These are phyloP conservation scores for Brachionus rubens DNA, from an alignment of 1,140 invertebrate genomes.

Conservation along the genomic window DNA sequence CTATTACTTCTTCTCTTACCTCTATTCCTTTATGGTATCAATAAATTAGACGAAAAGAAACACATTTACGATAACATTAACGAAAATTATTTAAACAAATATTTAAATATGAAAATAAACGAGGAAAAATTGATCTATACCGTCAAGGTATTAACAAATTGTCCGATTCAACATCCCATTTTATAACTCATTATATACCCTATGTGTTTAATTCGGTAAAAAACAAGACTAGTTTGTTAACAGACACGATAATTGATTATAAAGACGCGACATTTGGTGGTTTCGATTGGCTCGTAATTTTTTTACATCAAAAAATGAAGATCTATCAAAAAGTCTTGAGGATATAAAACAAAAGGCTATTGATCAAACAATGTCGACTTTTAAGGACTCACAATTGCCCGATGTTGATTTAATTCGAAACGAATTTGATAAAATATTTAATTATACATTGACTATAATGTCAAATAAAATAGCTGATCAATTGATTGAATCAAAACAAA, in stretches of 20 bases:
- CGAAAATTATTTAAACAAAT: slow-evolving; percentile 13
- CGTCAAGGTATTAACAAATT: background rate
- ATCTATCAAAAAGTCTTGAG: background rate
- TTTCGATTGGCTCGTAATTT: background rate
- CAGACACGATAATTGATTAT: slow-evolving; percentile 15
- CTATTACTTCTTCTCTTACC: background rate
- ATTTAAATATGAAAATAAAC: background rate
- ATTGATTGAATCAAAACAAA: slow-evolving; percentile 13
- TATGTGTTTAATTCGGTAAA: background rate
- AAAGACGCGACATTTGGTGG: background rate
- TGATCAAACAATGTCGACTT: background rate
- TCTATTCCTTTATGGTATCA: slow-evolving; percentile 2
- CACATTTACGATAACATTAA: background rate
- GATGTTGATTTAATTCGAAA: background rate
- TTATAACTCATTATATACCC: background rate
- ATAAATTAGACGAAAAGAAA: slow-evolving; percentile 1
- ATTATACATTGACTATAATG: background rate
- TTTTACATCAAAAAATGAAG: background rate
- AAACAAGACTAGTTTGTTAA: background rate
- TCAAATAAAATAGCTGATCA: slow-evolving; percentile 27
- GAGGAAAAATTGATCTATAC: background rate
- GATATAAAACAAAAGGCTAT: slow-evolving; percentile 11
- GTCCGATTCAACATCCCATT: background rate
- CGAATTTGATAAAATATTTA: slow-evolving; percentile 35
- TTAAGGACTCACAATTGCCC: background rate